Evolutionary conservation across 2,113 vertebrate species (phyloP).

Genomic region (Gasterosteus nipponicus): DNA sequence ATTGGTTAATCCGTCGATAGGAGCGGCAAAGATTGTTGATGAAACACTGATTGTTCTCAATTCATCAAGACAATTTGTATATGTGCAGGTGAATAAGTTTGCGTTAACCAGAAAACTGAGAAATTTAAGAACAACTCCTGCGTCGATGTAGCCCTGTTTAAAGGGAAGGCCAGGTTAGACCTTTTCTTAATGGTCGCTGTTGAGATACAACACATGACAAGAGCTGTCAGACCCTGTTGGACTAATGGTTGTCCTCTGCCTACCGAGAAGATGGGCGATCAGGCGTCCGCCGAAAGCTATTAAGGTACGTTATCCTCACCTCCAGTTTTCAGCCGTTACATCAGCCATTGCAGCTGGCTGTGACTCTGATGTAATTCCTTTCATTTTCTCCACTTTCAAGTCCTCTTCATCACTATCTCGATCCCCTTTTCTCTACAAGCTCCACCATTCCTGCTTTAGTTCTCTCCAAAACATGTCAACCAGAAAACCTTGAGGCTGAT

Average conservation of each 20-base stretch:
- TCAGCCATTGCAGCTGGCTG: conserved; percentile 33
- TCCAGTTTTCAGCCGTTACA: conserved; percentile 42
- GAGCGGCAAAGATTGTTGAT: background rate
- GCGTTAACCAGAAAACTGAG: background rate
- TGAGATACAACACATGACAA: conserved; percentile 19
- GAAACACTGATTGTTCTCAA: background rate
- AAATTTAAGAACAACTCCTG: background rate
- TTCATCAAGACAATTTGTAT: background rate
- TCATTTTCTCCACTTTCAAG: conserved; percentile 23
- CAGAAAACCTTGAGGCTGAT: conserved; percentile 24
- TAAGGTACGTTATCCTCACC: conserved; percentile 37
- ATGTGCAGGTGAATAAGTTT: background rate
- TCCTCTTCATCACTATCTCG: background rate
- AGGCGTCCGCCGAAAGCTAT: conserved; percentile 18
- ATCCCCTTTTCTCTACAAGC: conserved; percentile 5
- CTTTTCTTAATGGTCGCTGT: conserved; percentile 1
- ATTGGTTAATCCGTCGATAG: background rate
- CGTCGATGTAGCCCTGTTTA: background rate
- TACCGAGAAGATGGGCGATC: conserved; percentile 17
- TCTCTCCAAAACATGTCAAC: conserved; percentile 18
- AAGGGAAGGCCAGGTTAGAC: background rate
- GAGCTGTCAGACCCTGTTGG: conserved; percentile 34
- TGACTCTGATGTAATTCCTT: conserved; percentile 42
- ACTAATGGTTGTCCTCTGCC: conserved; percentile 33
- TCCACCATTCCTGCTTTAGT: conserved; percentile 20